Evolutionary conservation across 2,113 vertebrate species (phyloP), one percentile per base, ranked within the genome.

Genomic region (Sinocyclocheilus anophthalmus): DNA sequence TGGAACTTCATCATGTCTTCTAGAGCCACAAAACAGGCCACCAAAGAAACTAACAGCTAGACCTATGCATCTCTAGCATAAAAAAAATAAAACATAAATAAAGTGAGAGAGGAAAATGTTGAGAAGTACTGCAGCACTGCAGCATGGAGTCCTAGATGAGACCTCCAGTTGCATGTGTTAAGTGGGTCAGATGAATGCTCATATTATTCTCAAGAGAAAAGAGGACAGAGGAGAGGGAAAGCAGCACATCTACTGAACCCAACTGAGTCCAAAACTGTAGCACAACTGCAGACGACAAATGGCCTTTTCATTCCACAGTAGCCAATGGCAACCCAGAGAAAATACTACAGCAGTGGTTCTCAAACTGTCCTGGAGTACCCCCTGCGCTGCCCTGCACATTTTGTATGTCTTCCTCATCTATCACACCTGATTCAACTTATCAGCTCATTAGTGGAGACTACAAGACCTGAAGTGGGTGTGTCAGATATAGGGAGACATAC

Each of bases 111-210:
- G 45, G 50, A 42, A 50, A 42, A 72, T 33, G 26, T 18, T 30
- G 20, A 70, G n/a, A 18, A 8, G 55, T 76, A 63, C 2, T 73
- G 75, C 55, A 65, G 45, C 30, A 30, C 30, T 30, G 30, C 22
- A 76, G 61, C 39, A 73, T 84, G 65, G 33, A 2, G 88, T 90
- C 72, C 70, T 84, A 48, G 81, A 87, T 59, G 82, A 81, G 86
- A 90, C 88, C 85, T 91, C 83, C 50, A 87, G 50, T 90, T 80
- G 84, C 73, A 76, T 76, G 37, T 76, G 37, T 84, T 87, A 93
- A 92, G 87, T 92, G 89, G 93, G 92, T 92, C 91, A 93, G 87
- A 88, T 85, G 73, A 83, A 86, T 76, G 72, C 89, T 89, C 83
- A 79, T 88, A 85, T 88, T 81, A 86, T 88, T 85, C 79, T 42